A percentile compares a stretch with the other conserved stretches of the same genome.
Evolutionary conservation across 2,113 vertebrate species (phyloP).

Genomic region (Machaerirhynchus nigripectus): DNA sequence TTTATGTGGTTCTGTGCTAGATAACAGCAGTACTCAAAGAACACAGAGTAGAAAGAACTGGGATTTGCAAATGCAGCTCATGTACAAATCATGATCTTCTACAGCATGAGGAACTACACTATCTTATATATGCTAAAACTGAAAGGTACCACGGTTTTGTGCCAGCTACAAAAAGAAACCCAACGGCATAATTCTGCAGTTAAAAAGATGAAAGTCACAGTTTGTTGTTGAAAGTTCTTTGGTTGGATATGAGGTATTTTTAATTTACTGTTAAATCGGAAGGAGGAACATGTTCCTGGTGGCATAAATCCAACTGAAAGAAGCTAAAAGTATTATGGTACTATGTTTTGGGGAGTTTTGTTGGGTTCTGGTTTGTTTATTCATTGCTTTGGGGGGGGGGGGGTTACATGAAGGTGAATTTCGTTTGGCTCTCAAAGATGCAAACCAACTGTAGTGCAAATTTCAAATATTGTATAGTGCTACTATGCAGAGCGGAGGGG

Average conservation of each 20-base stretch:
- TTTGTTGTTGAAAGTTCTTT: neutral
- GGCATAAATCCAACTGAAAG: neutral
- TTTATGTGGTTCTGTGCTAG: neutral
- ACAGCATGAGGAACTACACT: neutral
- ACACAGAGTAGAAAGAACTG: neutral
- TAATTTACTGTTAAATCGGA: neutral
- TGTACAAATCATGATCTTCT: neutral
- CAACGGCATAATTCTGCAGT: neutral
- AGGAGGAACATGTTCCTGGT: neutral
- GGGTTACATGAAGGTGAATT: neutral
- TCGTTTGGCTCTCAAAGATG: neutral
- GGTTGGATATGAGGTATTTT: neutral
- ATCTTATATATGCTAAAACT: neutral
- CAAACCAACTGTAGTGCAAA: neutral
- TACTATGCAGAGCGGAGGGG: rapidly evolving
- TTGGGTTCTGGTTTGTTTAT: neutral
- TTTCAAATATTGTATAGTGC: neutral
- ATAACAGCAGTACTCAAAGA: neutral
- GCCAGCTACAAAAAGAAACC: neutral
- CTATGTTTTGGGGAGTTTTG: rapidly evolving
- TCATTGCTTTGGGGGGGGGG: rapidly evolving
- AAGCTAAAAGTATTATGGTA: neutral
- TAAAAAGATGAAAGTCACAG: neutral
- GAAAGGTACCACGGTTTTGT: neutral
- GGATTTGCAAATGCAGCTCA: neutral